Percentiles rank a stretch among this genome's conserved stretches.
phyloP scores from a whole-genome alignment of 1,140 invertebrate species.

The Bilobella aurantiaca region DNA sequence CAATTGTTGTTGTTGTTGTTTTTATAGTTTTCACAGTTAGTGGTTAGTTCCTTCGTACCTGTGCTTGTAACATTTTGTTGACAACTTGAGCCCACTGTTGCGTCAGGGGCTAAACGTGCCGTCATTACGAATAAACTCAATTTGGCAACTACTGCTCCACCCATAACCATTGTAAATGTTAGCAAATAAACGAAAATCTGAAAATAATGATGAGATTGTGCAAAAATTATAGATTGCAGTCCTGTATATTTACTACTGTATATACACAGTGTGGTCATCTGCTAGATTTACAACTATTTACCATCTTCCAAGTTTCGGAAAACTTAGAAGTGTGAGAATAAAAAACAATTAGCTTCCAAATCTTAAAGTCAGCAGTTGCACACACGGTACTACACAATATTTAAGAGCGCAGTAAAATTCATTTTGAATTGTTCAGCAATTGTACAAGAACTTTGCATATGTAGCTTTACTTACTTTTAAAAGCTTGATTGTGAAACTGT shows the following conservation, averaged over 20 bases:
- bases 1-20: slow-evolving; percentile 23
- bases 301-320: not conserved
- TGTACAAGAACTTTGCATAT: not conserved
- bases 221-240: too few relatives aligned
- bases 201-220: too few relatives aligned
- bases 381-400: too few relatives aligned
- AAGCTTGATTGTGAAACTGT: slow-evolving; percentile 37
- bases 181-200: slow-evolving; percentile 38
- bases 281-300: too few relatives aligned
- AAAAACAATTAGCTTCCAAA: not conserved
- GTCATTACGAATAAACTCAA: slow-evolving; percentile 41
- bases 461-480: slow-evolving; percentile 36
- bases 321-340: too few relatives aligned
- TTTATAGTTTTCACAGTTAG: slow-evolving; percentile 25
- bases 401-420: too few relatives aligned
- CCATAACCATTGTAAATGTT: slow-evolving; percentile 40
- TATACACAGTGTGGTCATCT: too few relatives aligned
- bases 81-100: too few relatives aligned
- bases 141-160: slow-evolving; percentile 39
- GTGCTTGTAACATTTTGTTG: too few relatives aligned
- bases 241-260: too few relatives aligned
- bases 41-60: too few relatives aligned
- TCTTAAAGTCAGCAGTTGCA: not conserved
- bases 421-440: too few relatives aligned
- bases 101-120: slow-evolving; percentile 38